Evolutionary conservation across 1,140 invertebrate species (phyloP).

Genomic region (Drosophila seguyi): DNA sequence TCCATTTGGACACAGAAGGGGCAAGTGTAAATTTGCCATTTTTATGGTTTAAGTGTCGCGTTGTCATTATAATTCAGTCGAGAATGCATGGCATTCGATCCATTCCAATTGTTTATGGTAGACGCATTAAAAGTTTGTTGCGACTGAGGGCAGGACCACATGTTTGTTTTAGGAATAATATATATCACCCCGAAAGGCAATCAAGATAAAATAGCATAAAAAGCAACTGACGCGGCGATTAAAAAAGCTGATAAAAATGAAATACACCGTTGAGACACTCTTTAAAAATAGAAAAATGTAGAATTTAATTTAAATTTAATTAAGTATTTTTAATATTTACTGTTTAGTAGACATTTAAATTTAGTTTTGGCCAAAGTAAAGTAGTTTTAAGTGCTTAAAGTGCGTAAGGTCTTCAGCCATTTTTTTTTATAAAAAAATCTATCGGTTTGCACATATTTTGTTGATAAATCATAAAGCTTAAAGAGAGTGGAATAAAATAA

Average conservation of each 20-base stretch:
- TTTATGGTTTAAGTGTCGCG: slow-evolving; percentile 58
- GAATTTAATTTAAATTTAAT: background rate
- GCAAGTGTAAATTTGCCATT: slow-evolving; percentile 64
- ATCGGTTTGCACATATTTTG: background rate
- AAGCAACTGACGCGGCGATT: slow-evolving; percentile 6
- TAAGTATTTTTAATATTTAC: background rate
- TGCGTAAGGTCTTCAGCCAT: background rate
- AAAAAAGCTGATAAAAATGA: background rate
- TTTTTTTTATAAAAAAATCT: too few relatives aligned
- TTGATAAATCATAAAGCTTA: background rate
- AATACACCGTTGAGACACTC: background rate
- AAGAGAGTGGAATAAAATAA: background rate
- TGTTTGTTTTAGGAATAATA: slow-evolving; percentile 32
- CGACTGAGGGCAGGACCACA: slow-evolving; percentile 12
- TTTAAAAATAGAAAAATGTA: background rate
- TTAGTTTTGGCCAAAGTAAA: background rate
- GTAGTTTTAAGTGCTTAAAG: background rate
- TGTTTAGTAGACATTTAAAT: background rate
- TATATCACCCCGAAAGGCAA: slow-evolving; percentile 36
- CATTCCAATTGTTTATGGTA: slow-evolving; percentile 36
- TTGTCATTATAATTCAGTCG: slow-evolving; percentile 63
- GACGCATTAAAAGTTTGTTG: slow-evolving; percentile 40
- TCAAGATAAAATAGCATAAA: slow-evolving; percentile 36
- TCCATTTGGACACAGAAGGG: slow-evolving; percentile 22
- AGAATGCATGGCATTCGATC: slow-evolving; percentile 26